Conservation (phyloP, 2,888 invertebrate genomes). For the Drosophila rubida region DNA sequence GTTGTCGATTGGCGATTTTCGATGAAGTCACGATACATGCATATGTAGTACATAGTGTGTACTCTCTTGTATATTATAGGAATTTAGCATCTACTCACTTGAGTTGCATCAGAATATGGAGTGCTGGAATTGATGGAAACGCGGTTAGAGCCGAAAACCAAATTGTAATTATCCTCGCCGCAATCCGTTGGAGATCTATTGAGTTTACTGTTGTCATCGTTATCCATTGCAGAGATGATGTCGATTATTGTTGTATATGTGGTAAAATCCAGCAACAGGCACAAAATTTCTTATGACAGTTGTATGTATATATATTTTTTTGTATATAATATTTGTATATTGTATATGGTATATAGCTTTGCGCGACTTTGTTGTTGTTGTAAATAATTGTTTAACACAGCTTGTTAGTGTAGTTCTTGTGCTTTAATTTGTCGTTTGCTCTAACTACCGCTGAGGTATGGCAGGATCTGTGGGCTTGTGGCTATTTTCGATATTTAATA, state of each 20-base stretch:
- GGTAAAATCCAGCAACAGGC: conserved; percentile 50
- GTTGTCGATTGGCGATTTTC: conserved; percentile 13
- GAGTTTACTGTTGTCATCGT: conserved; percentile 46
- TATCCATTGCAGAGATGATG: conserved; percentile 45
- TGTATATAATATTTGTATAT: conserved; percentile 27
- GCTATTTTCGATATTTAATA: conserved; percentile 28
- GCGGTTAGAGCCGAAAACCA: conserved; percentile 95
- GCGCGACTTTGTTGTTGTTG: conserved; percentile 32
- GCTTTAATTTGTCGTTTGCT: background rate
- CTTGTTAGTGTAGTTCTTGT: conserved; percentile 18
- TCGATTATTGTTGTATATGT: conserved; percentile 27
- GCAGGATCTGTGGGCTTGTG: conserved; percentile 25
- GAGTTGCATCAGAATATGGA: conserved; percentile 99
- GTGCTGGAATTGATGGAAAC: conserved; percentile 96
- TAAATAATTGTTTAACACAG: conserved; percentile 15
- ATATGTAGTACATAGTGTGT: conserved; percentile 11
- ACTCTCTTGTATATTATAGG: background rate
- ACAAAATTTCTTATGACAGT: conserved; percentile 44
- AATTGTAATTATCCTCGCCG: conserved; percentile 73
- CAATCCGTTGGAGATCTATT: conserved; percentile 62
- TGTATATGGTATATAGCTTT: conserved; percentile 8
- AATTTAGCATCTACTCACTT: conserved; percentile 88
- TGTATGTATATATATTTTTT: conserved; percentile 4
- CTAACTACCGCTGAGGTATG: conserved; percentile 33
- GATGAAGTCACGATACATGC: conserved; percentile 9